phyloP scores from a whole-genome alignment of 2,797 vertebrate species.

The Lycodopsis pacificus region DNA sequence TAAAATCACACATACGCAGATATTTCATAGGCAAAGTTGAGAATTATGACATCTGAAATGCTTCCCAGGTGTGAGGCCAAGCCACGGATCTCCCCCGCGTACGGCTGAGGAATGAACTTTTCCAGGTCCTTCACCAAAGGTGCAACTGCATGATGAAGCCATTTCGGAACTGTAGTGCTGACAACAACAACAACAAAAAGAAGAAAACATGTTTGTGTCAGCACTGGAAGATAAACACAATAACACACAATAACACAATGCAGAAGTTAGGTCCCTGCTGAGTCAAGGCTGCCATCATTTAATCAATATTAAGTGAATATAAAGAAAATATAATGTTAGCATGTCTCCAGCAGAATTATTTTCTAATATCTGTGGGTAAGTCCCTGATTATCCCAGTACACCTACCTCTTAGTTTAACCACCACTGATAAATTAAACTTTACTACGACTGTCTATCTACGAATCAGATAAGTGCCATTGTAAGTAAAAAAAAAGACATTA shows the following conservation, averaged over 20 bases:
- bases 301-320: neutral
- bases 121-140: conserved; percentile 79
- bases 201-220: neutral
- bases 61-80: conserved; percentile 78
- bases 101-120: conserved; percentile 86
- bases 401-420: neutral
- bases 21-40: conserved; percentile 94
- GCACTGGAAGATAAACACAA: neutral
- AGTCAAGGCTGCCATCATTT: neutral
- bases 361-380: neutral
- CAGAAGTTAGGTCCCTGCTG: neutral
- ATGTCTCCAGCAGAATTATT: too few relatives aligned
- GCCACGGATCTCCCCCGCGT: conserved; percentile 88
- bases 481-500: too few relatives aligned
- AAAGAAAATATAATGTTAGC: neutral
- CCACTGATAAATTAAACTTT: neutral
- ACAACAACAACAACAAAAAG: conserved; percentile 42
- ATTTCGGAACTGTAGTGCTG: conserved; percentile 87
- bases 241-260: neutral
- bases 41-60: conserved; percentile 86
- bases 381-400: neutral
- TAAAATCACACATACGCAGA: conserved; percentile 86
- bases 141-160: conserved; percentile 85
- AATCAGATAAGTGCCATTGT: neutral
- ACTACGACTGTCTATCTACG: neutral